Base-by-base conservation (phyloP, 2,113 vertebrate genomes). In the Campylomormyrus tamandua region DNA sequence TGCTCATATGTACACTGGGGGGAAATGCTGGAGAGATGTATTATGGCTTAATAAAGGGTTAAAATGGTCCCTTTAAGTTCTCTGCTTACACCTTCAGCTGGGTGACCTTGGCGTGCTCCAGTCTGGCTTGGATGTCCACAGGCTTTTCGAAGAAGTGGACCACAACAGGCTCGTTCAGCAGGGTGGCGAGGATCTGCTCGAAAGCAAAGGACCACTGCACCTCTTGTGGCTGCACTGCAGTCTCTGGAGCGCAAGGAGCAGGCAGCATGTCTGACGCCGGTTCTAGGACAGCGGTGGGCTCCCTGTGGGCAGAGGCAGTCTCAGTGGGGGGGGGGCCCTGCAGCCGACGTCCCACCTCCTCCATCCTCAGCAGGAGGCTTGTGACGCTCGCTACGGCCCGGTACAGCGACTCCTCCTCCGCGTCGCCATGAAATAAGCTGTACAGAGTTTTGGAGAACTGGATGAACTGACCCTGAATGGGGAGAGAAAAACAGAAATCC, bases 381-480 rank as follows among this genome's bases (percentile, higher is more conserved):
- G 98, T 99, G 21, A 99, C 98, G 3, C 97, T 95, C 0, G 97
- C 97, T 66, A 99, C 97, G 0, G 98, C 97, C 35, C 95, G 96
- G 92, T 98, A 99, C 0, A 99, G 91, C 5, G 95, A 92, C 11
- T 99, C 98, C 95, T 99, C 98, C 91, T 98, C 97, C 0, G 97
- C 96, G 87, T 98, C 96, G 0, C 97, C 97, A 0, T 98, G 98
- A 92, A 99, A 99, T 90, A 99, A 96, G 92, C 98, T 97, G 94
- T 98, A 98, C 31, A 99, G 95, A 0, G 98, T 99, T 95, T 98
- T 99, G 87, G 98, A 99, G 94, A 99, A 97, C 92, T 98, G 97
- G 93, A 98, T 98, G 94, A 99, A 99, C 92, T 99, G 97, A 92
- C 95, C 94, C 98, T 99, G 92, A 9, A 88, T 91, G 45, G 74